Percentiles rank a stretch among this genome's conserved stretches.
These are phyloP conservation scores for Rhea pennata DNA, from an alignment of 2,113 vertebrate species.

Conservation along the genomic window DNA sequence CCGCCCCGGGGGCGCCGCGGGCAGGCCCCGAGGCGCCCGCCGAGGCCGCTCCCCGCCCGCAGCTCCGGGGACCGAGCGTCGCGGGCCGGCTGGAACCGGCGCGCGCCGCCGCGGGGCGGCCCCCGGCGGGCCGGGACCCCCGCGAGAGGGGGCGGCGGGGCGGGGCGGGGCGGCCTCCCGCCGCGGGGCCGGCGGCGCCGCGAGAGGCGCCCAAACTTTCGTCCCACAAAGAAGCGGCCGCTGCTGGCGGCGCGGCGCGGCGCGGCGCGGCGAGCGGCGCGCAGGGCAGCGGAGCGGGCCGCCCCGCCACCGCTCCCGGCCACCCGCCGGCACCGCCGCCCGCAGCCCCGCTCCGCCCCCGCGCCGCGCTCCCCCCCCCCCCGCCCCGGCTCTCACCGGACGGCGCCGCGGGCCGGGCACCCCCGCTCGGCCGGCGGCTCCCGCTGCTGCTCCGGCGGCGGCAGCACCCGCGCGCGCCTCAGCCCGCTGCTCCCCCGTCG, in stretches of 20 bases:
- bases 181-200: neutral
- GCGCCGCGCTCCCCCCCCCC: neutral
- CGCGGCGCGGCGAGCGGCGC: no score
- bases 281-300: neutral
- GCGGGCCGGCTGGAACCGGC: no score
- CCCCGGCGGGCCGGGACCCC: no score
- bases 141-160: neutral
- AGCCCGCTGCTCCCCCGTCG: slow-evolving; percentile 35
- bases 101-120: no score
- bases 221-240: slow-evolving; percentile 12
- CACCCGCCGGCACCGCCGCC: neutral
- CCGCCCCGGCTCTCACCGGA: neutral
- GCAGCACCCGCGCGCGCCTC: neutral
- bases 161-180: neutral
- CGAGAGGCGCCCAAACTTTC: neutral
- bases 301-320: neutral
- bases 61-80: neutral
- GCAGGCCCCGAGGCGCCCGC: neutral
- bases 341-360: neutral
- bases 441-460: neutral
- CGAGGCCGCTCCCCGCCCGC: neutral
- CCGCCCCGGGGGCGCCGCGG: no score
- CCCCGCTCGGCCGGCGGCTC: neutral
- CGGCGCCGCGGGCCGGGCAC: neutral
- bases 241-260: no score